Conservation (phyloP, 2,113 vertebrate species). For the Pterocles orientalis region DNA sequence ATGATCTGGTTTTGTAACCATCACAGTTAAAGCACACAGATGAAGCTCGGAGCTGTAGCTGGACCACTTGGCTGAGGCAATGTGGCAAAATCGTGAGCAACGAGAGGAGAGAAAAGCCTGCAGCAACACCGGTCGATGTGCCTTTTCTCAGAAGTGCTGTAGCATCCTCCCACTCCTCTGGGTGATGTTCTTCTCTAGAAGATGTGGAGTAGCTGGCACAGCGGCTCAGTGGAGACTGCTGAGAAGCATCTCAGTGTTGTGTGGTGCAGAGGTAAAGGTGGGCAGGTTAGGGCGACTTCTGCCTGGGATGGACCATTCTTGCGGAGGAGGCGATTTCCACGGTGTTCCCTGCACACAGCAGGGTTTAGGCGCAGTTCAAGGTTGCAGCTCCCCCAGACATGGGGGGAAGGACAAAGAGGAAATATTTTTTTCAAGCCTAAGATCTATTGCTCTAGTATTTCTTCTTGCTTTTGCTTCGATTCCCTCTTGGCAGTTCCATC, state of each 20-base stretch:
- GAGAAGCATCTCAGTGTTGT: fast-evolving
- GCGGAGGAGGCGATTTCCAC: fast-evolving
- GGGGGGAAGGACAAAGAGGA: not conserved
- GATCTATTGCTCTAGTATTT: conserved; percentile 16
- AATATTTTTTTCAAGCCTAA: not conserved
- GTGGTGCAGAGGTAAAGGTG: not conserved
- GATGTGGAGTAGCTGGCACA: fast-evolving
- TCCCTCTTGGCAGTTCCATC: conserved; percentile 37
- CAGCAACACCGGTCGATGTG: fast-evolving
- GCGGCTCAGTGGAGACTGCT: not conserved
- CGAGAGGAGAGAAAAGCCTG: fast-evolving
- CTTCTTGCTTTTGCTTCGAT: not conserved
- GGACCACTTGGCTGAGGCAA: not conserved
- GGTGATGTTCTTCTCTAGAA: not conserved
- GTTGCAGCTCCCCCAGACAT: not conserved
- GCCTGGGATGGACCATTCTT: not conserved
- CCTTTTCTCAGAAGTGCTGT: fast-evolving
- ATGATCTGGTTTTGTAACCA: not conserved
- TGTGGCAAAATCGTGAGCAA: too few species aligned
- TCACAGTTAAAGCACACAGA: not conserved
- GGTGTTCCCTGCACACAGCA: not conserved
- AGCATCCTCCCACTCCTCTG: not conserved
- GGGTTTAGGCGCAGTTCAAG: not conserved
- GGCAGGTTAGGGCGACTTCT: not conserved
- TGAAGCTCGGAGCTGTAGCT: not conserved